phyloP scores from a whole-genome alignment of 53 echinoderm and acorn worm genomes.

The Zoroaster sp. region DNA sequence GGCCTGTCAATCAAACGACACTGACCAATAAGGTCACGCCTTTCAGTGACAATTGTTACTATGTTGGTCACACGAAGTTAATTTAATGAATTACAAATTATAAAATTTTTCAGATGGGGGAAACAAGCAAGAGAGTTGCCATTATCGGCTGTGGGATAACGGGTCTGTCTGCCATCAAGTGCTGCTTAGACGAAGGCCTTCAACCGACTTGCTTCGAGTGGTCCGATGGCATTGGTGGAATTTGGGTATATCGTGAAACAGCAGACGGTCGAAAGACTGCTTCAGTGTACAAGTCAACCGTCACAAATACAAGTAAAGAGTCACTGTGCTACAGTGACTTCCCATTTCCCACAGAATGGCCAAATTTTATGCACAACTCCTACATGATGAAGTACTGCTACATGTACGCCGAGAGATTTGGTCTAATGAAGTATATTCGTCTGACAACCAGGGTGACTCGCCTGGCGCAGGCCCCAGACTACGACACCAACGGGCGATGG shows the following conservation, averaged over 20 bases:
- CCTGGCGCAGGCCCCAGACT: constrained; percentile 70
- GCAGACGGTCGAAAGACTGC: background rate
- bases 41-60: too few species aligned
- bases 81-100: too few species aligned
- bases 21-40: too few species aligned
- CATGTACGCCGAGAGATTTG: constrained; percentile 77
- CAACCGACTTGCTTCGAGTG: constrained; percentile 84
- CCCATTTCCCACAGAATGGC: constrained; percentile 75
- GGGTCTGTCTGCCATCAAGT: constrained; percentile 75
- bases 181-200: constrained; percentile 85
- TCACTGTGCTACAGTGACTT: constrained; percentile 83
- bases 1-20: too few species aligned
- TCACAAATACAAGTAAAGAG: constrained; percentile 74
- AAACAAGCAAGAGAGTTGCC: constrained; percentile 50
- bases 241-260: constrained; percentile 73
- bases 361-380: constrained; percentile 59
- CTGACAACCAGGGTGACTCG: constrained; percentile 53
- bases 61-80: too few species aligned
- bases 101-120: background rate
- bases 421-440: constrained; percentile 62
- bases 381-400: constrained; percentile 48
- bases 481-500: constrained; percentile 75
- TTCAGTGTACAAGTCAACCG: constrained; percentile 66
- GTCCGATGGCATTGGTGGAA: constrained; percentile 62
- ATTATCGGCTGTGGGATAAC: constrained; percentile 75